phyloP scores from a whole-genome alignment of 1,140 invertebrate genomes.

The Littorina saxatilis region DNA sequence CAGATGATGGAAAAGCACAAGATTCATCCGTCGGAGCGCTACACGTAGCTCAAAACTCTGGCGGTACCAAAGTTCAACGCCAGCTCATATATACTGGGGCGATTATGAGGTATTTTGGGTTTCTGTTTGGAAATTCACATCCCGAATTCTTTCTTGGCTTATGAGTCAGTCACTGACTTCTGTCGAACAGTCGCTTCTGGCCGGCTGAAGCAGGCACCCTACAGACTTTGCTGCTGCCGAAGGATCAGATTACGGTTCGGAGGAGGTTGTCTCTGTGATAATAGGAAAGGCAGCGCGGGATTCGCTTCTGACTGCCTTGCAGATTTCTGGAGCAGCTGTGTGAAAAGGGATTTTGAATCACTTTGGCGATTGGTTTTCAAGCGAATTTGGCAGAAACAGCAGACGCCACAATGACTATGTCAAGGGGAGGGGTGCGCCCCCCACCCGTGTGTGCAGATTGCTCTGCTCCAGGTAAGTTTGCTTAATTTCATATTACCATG shows the following conservation, averaged over 20 bases:
- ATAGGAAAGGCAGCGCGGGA: background rate
- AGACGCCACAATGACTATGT: conserved; percentile 46
- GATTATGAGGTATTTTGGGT: background rate
- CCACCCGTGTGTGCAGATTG: conserved; percentile 51
- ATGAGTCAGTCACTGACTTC: conserved; percentile 19
- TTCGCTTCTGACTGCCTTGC: background rate
- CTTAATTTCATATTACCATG: too few relatives aligned
- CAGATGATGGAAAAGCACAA: conserved; percentile 27
- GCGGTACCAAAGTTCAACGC: background rate
- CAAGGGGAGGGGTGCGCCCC: conserved; percentile 46
- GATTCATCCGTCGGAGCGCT: conserved; percentile 13
- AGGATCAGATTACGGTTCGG: conserved; percentile 13
- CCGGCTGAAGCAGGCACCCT: background rate
- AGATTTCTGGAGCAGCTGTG: background rate
- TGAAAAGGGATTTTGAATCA: background rate
- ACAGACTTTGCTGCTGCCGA: background rate
- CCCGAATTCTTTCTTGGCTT: conserved; percentile 11
- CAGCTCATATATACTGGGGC: background rate
- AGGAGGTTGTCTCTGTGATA: background rate
- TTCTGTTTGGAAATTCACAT: background rate
- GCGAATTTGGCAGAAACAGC: background rate
- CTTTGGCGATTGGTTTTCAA: background rate
- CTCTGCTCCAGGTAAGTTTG: conserved; percentile 39
- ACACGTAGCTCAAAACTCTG: background rate
- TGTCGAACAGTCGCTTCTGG: background rate